Evolutionary conservation across 2,888 invertebrate species (phyloP), one percentile per base, ranked within the genome.

Genomic region (Stomorhina lunata): DNA sequence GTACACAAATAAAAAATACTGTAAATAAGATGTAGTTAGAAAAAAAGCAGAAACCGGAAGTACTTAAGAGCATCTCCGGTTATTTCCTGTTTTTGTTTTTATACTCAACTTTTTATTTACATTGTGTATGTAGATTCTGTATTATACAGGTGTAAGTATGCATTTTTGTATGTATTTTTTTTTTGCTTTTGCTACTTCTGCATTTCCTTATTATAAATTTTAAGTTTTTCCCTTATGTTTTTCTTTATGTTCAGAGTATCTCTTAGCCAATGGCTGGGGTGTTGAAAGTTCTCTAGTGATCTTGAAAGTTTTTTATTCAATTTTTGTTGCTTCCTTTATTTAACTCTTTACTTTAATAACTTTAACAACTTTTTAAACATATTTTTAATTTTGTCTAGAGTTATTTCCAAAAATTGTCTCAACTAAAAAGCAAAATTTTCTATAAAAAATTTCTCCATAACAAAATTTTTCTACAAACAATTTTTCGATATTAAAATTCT

Each of bases 51-150:
- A 17, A 55, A 85, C 65, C 87, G 89, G 89, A 89, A 88, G 86
- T 89, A 86, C 88, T 89, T 88, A 87, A 87, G 86, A 85, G 87
- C 86, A 88, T 85, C 88, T 86, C 86, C 86, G 86, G 86, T 86
- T 86, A 86, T 88, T 88, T 89, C 87, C 89, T 87, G 88, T 89
- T 89, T 87, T 87, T 88, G 87, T 89, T 89, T 87, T 89, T 73
- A 40, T 45, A 43, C 32, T 55, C 6, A 55, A 7, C n/a, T n/a
- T n/a, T n/a, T n/a, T n/a, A n/a, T n/a, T n/a, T n/a, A n/a, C n/a
- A n/a, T n/a, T n/a, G n/a, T n/a, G n/a, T n/a, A n/a, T n/a, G n/a
- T 20, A 17, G 22, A 34, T 25, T 65, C 50, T 27, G 4, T 59
- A 10, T 32, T 61, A 1, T 40, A 22, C 57, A 59, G 57, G 34